Conservation (phyloP, 1,140 invertebrate species). For the Carposina sasakii region DNA sequence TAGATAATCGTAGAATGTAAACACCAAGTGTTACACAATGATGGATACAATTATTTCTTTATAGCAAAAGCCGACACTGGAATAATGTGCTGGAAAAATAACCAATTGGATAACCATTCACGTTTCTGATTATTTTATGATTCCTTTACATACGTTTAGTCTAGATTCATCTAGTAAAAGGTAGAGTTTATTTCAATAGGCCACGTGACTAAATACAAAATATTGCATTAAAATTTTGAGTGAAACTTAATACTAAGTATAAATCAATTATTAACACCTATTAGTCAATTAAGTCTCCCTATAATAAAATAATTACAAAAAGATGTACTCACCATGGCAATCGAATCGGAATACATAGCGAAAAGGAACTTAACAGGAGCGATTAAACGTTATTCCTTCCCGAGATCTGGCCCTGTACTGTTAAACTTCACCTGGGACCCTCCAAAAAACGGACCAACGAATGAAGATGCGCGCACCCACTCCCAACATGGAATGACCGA, state of each 20-base stretch:
- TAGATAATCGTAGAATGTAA: slow-evolving; percentile 33
- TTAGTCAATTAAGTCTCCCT: slow-evolving; percentile 10
- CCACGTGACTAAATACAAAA: too few species aligned
- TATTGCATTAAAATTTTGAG: neutral
- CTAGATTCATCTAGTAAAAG: too few species aligned
- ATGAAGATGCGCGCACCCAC: slow-evolving; percentile 54
- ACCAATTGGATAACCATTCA: slow-evolving; percentile 14
- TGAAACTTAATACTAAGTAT: neutral
- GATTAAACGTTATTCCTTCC: slow-evolving; percentile 28
- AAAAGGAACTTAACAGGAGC: slow-evolving; percentile 18
- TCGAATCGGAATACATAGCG: slow-evolving; percentile 37
- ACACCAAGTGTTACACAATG: too few species aligned
- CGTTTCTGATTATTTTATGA: too few species aligned
- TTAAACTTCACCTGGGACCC: slow-evolving; percentile 8
- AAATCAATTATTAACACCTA: slow-evolving; percentile 7
- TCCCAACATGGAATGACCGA: slow-evolving; percentile 57
- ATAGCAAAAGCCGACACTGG: too few species aligned
- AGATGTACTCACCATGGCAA: slow-evolving; percentile 34
- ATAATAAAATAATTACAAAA: slow-evolving; percentile 10
- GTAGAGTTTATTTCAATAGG: too few species aligned
- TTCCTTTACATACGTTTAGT: too few species aligned
- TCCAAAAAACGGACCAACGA: slow-evolving; percentile 36
- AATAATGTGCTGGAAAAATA: too few species aligned
- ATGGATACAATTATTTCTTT: too few species aligned
- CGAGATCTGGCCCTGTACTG: slow-evolving; percentile 21